phyloP scores from a whole-genome alignment of 2,888 invertebrate species.

The Entomobrya proxima region DNA sequence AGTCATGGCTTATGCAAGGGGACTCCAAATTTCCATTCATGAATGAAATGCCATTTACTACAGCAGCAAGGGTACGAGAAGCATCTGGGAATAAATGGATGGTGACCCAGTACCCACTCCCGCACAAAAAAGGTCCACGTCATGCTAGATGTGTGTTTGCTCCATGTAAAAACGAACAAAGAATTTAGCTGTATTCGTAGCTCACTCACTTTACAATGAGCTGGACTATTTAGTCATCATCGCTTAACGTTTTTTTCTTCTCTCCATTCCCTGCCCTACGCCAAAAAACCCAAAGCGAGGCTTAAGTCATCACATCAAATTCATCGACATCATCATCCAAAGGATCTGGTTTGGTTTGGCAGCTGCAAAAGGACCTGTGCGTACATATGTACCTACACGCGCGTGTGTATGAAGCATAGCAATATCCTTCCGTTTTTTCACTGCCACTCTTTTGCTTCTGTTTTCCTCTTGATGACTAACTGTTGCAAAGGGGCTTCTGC shows the following conservation, averaged over 20 bases:
- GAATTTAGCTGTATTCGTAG: conserved; percentile 28
- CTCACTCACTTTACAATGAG: neutral
- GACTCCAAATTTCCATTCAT: conserved; percentile 21
- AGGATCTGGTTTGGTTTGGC: conserved; percentile 42
- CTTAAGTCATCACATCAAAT: conserved; percentile 49
- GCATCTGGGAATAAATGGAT: conserved; percentile 46
- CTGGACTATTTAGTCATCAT: conserved; percentile 64
- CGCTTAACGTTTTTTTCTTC: neutral
- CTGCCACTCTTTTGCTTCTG: neutral
- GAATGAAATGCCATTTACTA: conserved; percentile 31
- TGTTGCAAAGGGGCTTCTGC: conserved; percentile 62
- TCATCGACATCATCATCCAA: neutral
- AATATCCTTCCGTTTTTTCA: conserved; percentile 64
- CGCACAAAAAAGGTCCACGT: conserved; percentile 44
- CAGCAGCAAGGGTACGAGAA: neutral
- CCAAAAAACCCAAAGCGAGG: conserved; percentile 17
- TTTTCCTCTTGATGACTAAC: conserved; percentile 58
- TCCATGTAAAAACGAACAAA: conserved; percentile 36
- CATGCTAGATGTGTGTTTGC: neutral
- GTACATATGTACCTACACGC: conserved; percentile 15
- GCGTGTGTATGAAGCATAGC: conserved; percentile 40
- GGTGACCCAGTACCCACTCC: conserved; percentile 19
- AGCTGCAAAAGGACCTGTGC: conserved; percentile 55
- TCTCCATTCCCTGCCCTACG: neutral
- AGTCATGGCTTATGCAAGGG: neutral